These are phyloP conservation scores for Fulmarus glacialis DNA, from an alignment of 2,113 vertebrate species.

Conservation along the genomic window DNA sequence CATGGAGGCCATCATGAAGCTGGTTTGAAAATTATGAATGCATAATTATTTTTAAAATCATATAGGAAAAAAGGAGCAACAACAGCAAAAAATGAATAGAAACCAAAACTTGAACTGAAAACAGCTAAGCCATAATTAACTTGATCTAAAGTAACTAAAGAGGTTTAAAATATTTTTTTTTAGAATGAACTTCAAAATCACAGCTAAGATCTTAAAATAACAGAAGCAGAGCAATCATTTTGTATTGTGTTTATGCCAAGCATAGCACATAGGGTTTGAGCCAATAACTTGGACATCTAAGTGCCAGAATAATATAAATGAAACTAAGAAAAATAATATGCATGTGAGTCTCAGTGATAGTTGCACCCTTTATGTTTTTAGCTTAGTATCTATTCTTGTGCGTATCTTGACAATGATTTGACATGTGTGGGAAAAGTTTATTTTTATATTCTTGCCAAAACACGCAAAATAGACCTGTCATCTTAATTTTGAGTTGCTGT, in stretches of 20 bases:
- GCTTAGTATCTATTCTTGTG: background rate
- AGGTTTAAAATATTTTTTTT: background rate
- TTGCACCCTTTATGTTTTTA: background rate
- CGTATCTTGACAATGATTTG: background rate
- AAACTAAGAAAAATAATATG: background rate
- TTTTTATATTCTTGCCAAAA: conserved; percentile 25
- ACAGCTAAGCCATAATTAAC: background rate
- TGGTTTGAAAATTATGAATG: background rate
- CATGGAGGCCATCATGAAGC: background rate
- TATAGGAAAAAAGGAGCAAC: background rate
- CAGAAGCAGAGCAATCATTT: background rate
- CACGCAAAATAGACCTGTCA: background rate
- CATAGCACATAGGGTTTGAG: background rate
- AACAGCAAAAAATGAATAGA: background rate
- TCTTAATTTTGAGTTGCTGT: background rate
- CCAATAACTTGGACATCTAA: background rate
- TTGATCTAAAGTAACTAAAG: background rate
- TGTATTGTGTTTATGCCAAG: background rate
- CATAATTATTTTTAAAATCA: background rate
- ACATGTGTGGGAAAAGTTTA: background rate
- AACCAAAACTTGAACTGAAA: background rate
- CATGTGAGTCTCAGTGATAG: background rate
- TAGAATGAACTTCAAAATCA: background rate
- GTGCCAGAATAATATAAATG: conserved; percentile 5
- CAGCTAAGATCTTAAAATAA: conserved; percentile 1